Conservation (phyloP, 2,888 invertebrate species). For the Meteorus colon region DNA sequence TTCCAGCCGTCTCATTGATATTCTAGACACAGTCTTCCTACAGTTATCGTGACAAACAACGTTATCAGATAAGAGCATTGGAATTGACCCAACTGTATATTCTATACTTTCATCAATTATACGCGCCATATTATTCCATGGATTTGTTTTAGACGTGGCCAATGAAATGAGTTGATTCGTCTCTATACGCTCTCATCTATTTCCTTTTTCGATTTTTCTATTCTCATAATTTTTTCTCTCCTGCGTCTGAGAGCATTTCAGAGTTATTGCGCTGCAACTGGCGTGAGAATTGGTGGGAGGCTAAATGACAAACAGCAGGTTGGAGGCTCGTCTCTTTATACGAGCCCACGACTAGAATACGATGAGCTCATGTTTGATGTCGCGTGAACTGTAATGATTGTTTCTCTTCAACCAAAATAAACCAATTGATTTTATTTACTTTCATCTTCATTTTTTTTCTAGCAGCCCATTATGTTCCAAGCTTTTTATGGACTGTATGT, state of each 20-base stretch:
- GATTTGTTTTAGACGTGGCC: not conserved
- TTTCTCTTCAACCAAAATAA: not conserved
- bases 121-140: not conserved
- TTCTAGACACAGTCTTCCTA: not conserved
- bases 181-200: not conserved
- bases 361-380: conserved; percentile 42
- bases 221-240: conserved; percentile 7
- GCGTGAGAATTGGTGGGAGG: conserved; percentile 17
- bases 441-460: not conserved
- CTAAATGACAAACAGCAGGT: conserved; percentile 17
- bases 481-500: not conserved
- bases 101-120: not conserved
- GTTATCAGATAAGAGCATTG: conserved; percentile 41
- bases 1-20: conserved; percentile 11
- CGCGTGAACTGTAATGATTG: not conserved
- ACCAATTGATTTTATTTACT: not conserved
- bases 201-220: not conserved
- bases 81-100: not conserved
- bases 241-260: not conserved
- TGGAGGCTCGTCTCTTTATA: conserved; percentile 42
- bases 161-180: conserved; percentile 6
- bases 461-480: not conserved
- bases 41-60: conserved; percentile 43
- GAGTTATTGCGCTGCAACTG: not conserved
- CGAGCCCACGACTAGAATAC: conserved; percentile 18